Evolutionary conservation across 1,140 invertebrate genomes (phyloP), one percentile per base, ranked within the genome.

Genomic region (Eupeodes corollae): DNA sequence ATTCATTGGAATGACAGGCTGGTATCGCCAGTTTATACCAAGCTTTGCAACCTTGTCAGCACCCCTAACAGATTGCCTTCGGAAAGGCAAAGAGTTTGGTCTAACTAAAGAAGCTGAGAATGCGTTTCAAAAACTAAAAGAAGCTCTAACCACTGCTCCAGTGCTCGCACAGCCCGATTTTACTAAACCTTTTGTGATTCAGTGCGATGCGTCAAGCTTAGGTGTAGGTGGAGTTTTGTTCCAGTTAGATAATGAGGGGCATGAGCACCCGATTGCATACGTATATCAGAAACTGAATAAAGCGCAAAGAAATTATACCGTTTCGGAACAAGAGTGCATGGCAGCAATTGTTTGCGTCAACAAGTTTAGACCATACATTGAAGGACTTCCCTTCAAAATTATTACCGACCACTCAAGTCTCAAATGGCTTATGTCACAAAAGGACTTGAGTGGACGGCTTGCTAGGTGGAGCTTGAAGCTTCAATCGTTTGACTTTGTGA

Each of bases 1-100:
- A 41, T 74, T 76, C 48, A 50, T 73, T 8, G 73, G 71, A 3
- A 61, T 73, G 44, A 55, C 65, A 2, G 57, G 58, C 3, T 74
- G 68, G 52, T 73, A 72, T 51, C 48, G 67, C 6, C 38, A 57
- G 3, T 76, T 73, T 48, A 62, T 75, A 19, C 54, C 52, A 14
- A 53, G 73, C 52, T 76, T 74, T 52, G 55, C 71, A 0, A 46
- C 53, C 2, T 42, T 67, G 5, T 55, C 69, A 18, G 47, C 54
- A 18, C 69, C 70, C 1, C 43, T 52, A 16, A 39, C 37, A 12
- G 46, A 54, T 10, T 32, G 44, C 0, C 15, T 48, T 9, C 31
- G 39, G 21, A 18, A 40, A 15, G 37, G 14, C 3, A 48, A 35
- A 12, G 12, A 32, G 6, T 48, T 53, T 19, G 9, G 6, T 12